phyloP scores from a whole-genome alignment of 2,113 vertebrate species.

The Apodemus speciosus region DNA sequence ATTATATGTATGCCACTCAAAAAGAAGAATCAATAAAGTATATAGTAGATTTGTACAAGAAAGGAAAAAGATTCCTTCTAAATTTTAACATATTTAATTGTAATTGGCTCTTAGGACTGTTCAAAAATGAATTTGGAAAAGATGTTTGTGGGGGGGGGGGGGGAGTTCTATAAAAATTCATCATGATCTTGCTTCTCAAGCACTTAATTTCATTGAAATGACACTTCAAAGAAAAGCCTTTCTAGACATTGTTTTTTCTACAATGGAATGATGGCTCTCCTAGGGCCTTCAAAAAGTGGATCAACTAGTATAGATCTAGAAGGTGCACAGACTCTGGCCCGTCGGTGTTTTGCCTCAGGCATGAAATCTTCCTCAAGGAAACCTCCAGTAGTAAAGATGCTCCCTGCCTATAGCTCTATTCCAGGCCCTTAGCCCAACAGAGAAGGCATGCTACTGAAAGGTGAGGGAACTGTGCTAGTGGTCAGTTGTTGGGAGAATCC shows the following conservation, averaged over 20 bases:
- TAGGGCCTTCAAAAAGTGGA: background rate
- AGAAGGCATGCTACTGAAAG: background rate
- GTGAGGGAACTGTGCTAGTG: background rate
- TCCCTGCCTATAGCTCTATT: background rate
- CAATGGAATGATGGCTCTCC: background rate
- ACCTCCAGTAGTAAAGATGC: background rate
- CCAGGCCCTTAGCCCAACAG: background rate
- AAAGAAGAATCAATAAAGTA: constrained; percentile 38
- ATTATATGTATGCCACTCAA: background rate
- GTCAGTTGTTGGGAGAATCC: background rate
- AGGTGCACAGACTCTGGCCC: background rate
- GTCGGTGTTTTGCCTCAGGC: background rate
- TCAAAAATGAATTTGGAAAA: background rate
- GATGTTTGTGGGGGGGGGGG: background rate
- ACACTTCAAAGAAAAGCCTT: constrained; percentile 50
- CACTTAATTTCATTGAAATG: constrained; percentile 58
- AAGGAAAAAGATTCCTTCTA: background rate
- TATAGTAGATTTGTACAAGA: constrained; percentile 2
- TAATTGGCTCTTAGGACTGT: background rate
- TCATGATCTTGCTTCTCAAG: constrained; percentile 29
- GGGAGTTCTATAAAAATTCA: constrained; percentile 27
- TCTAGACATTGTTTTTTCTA: constrained; percentile 49
- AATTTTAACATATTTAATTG: constrained; percentile 32
- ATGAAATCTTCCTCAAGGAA: constrained; percentile 3
- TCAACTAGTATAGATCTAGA: background rate